Base-by-base conservation (phyloP, 2,113 vertebrate genomes). In the Hippopotamus amphibius region DNA sequence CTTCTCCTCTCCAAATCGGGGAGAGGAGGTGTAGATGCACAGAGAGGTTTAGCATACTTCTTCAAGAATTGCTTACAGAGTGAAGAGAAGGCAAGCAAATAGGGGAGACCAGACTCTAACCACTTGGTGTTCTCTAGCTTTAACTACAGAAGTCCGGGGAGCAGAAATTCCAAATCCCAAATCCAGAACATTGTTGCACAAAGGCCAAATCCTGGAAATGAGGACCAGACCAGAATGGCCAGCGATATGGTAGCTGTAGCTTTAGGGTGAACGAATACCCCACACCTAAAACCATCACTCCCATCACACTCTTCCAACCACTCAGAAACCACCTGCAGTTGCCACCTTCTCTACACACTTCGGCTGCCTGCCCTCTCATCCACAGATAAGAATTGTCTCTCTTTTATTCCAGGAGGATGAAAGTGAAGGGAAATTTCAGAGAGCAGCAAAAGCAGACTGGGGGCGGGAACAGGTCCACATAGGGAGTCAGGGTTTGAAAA, bases 401-500 rank as follows among this genome's bases (percentile, higher is more conserved):
- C 74, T 63, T 97, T 91, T 76, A 85, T 90, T 74, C 41, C 65
- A 92, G 57, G 79, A 96, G 24, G 33, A 94, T 63, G 71, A 71
- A 97, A 57, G 33, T n/a, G 21, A 95, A 33, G 59, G 53, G 21
- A 37, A 82, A 85, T 71, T 22, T 72, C 72, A 97, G 61, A 95
- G 16, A 86, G 76, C 63, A 90, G 26, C 30, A 81, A 93, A 77
- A 94, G 37, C 50, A 93, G 68, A 84, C 61, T 94, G 41, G 90
- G 83, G 55, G 37, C 2, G 24, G 88, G 57, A 83, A 46, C 28
- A 88, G 61, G 50, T 88, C 41, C 53, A 68, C 46, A 85, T 53
- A 55, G 92, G 55, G 46, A 95, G 91, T 95, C 92, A 95, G 89
- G 92, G 65, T 93, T 97, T 97, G 96, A 96, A 97, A 97, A 97